These are phyloP conservation scores for Acanthis flammea DNA, from an alignment of 2,797 vertebrate genomes.

Conservation along the genomic window DNA sequence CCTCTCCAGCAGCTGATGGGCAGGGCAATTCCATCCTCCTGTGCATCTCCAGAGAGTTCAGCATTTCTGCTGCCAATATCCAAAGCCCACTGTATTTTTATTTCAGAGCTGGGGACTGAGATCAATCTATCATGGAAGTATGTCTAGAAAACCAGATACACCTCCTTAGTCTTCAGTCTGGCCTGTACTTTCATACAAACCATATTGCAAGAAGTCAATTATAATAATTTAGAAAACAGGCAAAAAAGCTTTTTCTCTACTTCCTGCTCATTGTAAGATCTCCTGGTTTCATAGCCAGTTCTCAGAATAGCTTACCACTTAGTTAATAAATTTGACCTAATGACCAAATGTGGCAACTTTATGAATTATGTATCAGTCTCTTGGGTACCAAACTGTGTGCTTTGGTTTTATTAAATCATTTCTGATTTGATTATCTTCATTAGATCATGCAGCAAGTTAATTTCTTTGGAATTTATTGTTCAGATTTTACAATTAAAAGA, in stretches of 20 bases:
- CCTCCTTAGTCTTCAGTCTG: background rate
- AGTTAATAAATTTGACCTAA: conserved; percentile 49
- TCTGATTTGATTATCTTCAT: conserved; percentile 41
- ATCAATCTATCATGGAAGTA: accelerated
- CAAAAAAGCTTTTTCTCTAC: background rate
- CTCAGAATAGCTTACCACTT: conserved; percentile 2
- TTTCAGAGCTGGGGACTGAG: background rate
- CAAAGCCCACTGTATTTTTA: background rate
- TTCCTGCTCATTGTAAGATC: background rate
- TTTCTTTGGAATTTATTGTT: conserved; percentile 20
- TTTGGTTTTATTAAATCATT: conserved; percentile 47
- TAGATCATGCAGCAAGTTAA: background rate
- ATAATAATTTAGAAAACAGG: background rate
- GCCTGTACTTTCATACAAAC: background rate
- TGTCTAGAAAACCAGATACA: background rate
- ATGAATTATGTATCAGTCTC: conserved; percentile 50
- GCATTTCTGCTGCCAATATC: background rate
- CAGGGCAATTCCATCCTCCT: background rate
- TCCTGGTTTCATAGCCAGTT: background rate
- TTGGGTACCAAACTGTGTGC: background rate
- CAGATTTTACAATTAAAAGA: conserved; percentile 19
- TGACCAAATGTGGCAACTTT: background rate
- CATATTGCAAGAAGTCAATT: background rate
- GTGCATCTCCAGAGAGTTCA: background rate
- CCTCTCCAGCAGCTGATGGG: background rate